phyloP scores from a whole-genome alignment of 2,888 invertebrate species.

The Hypercompe scribonia region DNA sequence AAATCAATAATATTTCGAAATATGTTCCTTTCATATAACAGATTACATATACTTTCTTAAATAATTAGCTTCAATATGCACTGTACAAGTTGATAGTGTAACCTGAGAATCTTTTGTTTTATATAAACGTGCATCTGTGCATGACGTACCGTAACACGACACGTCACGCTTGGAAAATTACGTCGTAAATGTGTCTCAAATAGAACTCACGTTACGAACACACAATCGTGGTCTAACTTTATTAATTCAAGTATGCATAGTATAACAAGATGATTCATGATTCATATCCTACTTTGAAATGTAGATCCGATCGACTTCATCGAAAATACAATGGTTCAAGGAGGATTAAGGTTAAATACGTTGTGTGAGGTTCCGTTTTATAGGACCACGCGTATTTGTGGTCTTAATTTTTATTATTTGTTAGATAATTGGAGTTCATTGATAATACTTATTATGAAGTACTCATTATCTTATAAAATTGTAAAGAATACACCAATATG shows the following conservation, averaged over 20 bases:
- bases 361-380: background rate
- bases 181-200: slow-evolving; percentile 31
- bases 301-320: background rate
- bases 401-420: background rate
- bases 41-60: no score
- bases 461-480: no score
- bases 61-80: no score
- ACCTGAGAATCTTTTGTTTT: slow-evolving; percentile 28
- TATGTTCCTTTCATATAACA: no score
- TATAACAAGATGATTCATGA: background rate
- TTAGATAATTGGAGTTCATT: background rate
- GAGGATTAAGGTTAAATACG: background rate
- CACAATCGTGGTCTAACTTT: slow-evolving; percentile 2
- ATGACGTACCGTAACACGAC: slow-evolving; percentile 19
- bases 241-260: background rate
- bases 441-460: background rate
- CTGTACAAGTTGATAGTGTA: slow-evolving; percentile 15
- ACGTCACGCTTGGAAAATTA: slow-evolving; percentile 30
- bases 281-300: background rate
- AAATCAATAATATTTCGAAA: no score
- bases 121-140: slow-evolving; percentile 32
- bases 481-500: no score
- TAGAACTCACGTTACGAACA: slow-evolving; percentile 29
- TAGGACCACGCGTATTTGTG: background rate
- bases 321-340: background rate